phyloP scores from a whole-genome alignment of 2,113 vertebrate species.

The Eonycteris spelaea region DNA sequence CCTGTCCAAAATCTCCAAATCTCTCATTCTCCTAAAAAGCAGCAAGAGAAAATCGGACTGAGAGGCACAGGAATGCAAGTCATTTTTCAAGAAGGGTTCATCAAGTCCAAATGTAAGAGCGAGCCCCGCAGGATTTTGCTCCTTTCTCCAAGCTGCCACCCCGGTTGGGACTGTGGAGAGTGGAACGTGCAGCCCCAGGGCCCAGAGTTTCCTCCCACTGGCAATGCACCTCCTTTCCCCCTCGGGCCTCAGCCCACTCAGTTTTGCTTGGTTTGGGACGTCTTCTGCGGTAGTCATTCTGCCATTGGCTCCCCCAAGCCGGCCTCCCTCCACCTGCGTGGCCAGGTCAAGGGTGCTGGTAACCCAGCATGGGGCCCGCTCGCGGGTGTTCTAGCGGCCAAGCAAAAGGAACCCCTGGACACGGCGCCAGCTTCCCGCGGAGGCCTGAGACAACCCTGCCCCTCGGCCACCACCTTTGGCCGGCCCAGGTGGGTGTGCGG shows the following conservation, averaged over 20 bases:
- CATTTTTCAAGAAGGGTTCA: neutral
- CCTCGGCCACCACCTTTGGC: neutral
- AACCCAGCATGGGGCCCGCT: slow-evolving; percentile 71
- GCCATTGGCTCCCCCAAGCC: neutral
- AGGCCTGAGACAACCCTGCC: neutral
- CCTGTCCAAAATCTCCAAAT: neutral
- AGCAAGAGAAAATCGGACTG: neutral
- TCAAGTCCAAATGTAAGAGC: neutral
- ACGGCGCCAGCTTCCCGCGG: slow-evolving; percentile 63
- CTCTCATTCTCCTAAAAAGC: neutral
- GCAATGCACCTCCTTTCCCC: neutral
- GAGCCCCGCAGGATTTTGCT: neutral
- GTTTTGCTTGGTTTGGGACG: neutral
- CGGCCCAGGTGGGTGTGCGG: neutral
- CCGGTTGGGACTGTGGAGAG: no score
- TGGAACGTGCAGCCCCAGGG: neutral
- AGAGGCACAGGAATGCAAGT: neutral
- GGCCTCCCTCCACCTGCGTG: neutral
- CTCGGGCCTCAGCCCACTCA: neutral
- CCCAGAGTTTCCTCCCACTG: neutral
- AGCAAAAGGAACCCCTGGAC: slow-evolving; percentile 45
- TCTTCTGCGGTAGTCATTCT: neutral
- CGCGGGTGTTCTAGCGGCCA: slow-evolving; percentile 81
- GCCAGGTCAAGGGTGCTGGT: slow-evolving; percentile 77
- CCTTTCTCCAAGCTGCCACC: neutral